phyloP scores from a whole-genome alignment of 2,113 vertebrate species.

The Protobothrops flavoviridis region DNA sequence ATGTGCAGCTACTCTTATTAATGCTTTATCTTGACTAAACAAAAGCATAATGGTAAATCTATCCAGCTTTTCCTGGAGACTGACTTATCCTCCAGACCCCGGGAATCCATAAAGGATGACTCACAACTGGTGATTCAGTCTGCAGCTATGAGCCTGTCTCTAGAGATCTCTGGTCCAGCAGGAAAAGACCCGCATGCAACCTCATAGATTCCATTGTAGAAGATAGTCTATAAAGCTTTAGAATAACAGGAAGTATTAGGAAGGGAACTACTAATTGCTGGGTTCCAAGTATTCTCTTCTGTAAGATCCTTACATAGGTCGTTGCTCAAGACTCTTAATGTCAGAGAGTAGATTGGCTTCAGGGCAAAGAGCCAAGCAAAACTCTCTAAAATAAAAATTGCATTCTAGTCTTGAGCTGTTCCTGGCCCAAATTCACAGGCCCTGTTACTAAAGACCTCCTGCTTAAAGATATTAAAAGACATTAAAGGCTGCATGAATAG shows the following conservation, averaged over 20 bases:
- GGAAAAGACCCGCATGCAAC: constrained; percentile 17
- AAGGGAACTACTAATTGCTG: constrained; percentile 47
- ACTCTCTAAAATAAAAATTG: neutral
- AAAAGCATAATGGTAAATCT: neutral
- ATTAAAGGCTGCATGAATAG: neutral
- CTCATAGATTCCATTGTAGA: constrained; percentile 35
- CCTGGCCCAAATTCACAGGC: neutral
- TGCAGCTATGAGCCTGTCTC: neutral
- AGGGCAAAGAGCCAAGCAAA: constrained; percentile 10
- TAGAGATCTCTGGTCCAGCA: constrained; percentile 16
- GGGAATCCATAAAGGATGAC: neutral
- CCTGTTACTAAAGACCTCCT: constrained; percentile 28
- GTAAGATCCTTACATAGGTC: rapidly evolving
- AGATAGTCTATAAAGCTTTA: neutral
- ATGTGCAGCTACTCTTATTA: neutral
- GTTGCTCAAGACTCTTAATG: rapidly evolving
- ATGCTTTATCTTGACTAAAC: neutral
- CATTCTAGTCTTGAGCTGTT: neutral
- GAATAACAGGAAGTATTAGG: constrained; percentile 30
- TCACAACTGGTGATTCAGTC: neutral
- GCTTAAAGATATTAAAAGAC: neutral
- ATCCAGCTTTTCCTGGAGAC: neutral
- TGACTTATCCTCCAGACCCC: neutral
- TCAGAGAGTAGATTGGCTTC: neutral
- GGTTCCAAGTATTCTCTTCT: neutral